A percentile compares a stretch with the other conserved stretches of the same genome.
Evolutionary conservation across 2,888 invertebrate species (phyloP).

Genomic region (Epirrita christyi): DNA sequence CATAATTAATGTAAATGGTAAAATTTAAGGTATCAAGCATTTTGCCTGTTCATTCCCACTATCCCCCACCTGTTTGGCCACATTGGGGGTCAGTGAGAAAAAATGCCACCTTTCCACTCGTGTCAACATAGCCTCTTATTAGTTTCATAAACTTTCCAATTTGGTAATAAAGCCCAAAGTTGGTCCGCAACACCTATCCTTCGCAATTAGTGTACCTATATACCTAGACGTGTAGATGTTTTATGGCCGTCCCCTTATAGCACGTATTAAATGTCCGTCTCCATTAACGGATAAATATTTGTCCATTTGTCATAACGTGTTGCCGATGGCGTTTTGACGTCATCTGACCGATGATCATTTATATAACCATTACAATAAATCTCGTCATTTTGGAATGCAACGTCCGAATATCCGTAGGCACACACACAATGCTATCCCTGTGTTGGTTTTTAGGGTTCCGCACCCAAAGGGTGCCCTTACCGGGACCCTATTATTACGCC

Average conservation of each 20-base stretch:
- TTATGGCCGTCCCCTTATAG: conserved; percentile 49
- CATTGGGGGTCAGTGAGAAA: no score
- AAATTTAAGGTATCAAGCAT: no score
- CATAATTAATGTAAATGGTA: no score
- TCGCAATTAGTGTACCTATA: conserved; percentile 19
- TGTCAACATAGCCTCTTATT: no score
- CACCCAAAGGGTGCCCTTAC: no score
- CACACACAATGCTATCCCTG: conserved; percentile 17
- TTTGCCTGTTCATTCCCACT: no score
- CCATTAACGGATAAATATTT: conserved; percentile 76
- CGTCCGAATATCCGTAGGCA: conserved; percentile 12
- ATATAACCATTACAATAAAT: conserved; percentile 43
- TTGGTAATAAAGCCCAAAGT: neutral
- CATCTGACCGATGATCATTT: conserved; percentile 43
- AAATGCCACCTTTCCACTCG: no score
- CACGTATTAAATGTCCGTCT: conserved; percentile 54
- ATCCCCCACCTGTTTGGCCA: no score
- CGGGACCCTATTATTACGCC: no score
- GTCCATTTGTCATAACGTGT: conserved; percentile 58
- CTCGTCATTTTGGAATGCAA: conserved; percentile 23
- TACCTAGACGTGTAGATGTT: conserved; percentile 38
- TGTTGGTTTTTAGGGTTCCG: neutral
- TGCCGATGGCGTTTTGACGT: conserved; percentile 54
- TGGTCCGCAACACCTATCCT: conserved; percentile 6
- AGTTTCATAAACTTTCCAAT: no score